Evolutionary conservation across 2,888 invertebrate species (phyloP).

Genomic region (Hydriomena furcata): DNA sequence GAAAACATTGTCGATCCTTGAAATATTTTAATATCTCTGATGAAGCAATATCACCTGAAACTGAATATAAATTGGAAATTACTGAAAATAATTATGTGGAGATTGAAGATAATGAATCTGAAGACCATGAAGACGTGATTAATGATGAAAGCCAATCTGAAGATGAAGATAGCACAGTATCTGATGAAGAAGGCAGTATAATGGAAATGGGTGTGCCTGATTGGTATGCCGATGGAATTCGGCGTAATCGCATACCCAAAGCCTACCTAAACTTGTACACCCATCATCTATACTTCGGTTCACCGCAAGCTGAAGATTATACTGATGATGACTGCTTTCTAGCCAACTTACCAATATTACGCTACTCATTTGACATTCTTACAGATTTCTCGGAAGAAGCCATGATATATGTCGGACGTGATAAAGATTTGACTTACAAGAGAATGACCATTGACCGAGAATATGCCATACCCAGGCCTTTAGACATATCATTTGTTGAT

Average conservation of each 20-base stretch:
- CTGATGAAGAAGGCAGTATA: slow-evolving; percentile 33
- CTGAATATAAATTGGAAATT: background rate
- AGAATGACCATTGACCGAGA: slow-evolving; percentile 54
- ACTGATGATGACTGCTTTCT: slow-evolving; percentile 82
- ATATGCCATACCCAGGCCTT: slow-evolving; percentile 46
- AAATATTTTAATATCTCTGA: slow-evolving; percentile 76
- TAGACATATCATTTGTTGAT: slow-evolving; percentile 50
- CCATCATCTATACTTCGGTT: slow-evolving; percentile 85
- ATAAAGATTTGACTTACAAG: slow-evolving; percentile 56
- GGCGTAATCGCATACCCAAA: slow-evolving; percentile 84
- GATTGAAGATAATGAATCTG: slow-evolving; percentile 9
- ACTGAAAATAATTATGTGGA: background rate
- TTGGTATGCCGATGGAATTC: slow-evolving; percentile 87
- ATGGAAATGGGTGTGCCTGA: slow-evolving; percentile 68
- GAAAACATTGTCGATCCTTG: slow-evolving; percentile 82
- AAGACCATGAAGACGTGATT: slow-evolving; percentile 36
- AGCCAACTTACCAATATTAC: slow-evolving; percentile 84
- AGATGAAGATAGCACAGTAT: slow-evolving; percentile 40
- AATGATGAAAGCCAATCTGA: slow-evolving; percentile 42
- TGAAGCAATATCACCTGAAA: slow-evolving; percentile 18
- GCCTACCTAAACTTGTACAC: slow-evolving; percentile 87
- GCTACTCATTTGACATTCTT: slow-evolving; percentile 81
- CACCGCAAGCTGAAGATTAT: slow-evolving; percentile 89
- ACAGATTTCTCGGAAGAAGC: slow-evolving; percentile 64
- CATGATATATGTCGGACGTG: slow-evolving; percentile 66